Evolutionary conservation across 2,113 vertebrate genomes (phyloP).

Genomic region (Caloenas nicobarica): DNA sequence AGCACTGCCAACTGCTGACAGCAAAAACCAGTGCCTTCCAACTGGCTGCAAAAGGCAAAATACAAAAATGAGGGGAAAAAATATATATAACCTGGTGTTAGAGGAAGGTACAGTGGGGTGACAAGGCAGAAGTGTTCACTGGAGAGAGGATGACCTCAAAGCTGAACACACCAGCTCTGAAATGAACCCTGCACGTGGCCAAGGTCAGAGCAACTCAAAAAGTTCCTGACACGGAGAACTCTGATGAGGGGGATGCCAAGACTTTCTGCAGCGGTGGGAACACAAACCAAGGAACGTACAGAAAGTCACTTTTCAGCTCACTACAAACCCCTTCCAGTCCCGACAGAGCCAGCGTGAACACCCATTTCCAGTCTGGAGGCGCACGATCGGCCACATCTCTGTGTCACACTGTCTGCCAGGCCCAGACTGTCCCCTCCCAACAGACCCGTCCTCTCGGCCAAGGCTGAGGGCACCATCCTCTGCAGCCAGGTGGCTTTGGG

Average conservation of each 20-base stretch:
- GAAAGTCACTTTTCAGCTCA: not conserved
- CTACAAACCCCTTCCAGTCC: not conserved
- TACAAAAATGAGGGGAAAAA: not conserved
- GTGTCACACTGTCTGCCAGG: not conserved
- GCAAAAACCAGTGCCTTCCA: not conserved
- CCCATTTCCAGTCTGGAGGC: not conserved
- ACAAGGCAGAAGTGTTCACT: not conserved
- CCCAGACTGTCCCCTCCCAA: not conserved
- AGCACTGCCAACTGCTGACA: not conserved
- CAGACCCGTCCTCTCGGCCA: not conserved
- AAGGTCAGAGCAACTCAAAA: not conserved
- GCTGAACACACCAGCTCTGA: not conserved
- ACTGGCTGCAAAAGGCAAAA: not conserved
- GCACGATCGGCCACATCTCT: not conserved
- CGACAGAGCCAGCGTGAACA: fast-evolving
- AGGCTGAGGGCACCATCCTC: not conserved
- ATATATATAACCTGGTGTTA: fast-evolving
- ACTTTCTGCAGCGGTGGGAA: not conserved
- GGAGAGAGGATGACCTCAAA: not conserved
- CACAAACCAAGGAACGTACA: fast-evolving
- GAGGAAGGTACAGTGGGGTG: not conserved
- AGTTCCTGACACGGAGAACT: fast-evolving
- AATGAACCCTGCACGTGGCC: fast-evolving
- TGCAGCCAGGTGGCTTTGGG: not conserved
- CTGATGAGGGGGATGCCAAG: not conserved